These are phyloP conservation scores for Drosophila navojoa DNA, from an alignment of 1,140 invertebrate genomes.

Conservation along the genomic window DNA sequence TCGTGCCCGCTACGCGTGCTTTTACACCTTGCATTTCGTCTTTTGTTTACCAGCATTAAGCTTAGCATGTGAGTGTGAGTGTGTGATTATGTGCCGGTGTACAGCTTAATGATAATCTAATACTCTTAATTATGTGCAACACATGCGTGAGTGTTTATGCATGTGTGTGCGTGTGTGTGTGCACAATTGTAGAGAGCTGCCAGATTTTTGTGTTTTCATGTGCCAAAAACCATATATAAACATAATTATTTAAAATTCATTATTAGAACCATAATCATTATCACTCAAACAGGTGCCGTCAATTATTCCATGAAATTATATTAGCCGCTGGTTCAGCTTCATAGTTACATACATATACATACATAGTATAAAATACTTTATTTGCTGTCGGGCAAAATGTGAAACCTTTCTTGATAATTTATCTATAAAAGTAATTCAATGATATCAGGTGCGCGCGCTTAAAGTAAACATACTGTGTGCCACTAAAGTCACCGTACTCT, in stretches of 20 bases:
- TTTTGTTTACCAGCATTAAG: slow-evolving; percentile 64
- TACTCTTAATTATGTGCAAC: slow-evolving; percentile 44
- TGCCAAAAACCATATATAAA: not conserved
- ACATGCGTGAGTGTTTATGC: not conserved
- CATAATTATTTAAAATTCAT: slow-evolving; percentile 1
- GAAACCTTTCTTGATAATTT: slow-evolving; percentile 1
- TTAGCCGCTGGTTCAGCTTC: not conserved
- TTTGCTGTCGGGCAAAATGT: not conserved
- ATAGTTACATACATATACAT: not conserved
- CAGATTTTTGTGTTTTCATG: slow-evolving; percentile 12
- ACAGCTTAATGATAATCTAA: slow-evolving; percentile 78
- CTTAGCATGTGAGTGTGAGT: slow-evolving; percentile 19
- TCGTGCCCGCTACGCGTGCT: slow-evolving; percentile 21
- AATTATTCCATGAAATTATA: slow-evolving; percentile 1
- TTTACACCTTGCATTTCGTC: slow-evolving; percentile 55
- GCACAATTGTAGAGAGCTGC: slow-evolving; percentile 9
- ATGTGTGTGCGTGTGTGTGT: slow-evolving; percentile 15
- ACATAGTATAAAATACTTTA: not conserved
- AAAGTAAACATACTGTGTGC: slow-evolving; percentile 34
- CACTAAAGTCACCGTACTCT: no score
- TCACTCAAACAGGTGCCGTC: slow-evolving; percentile 41
- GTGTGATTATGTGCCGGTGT: slow-evolving; percentile 53
- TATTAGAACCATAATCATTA: slow-evolving; percentile 19
- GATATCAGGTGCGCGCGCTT: slow-evolving; percentile 12
- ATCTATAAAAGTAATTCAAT: not conserved